Evolutionary conservation across 2,797 vertebrate species (phyloP), one percentile per base, ranked within the genome.

Genomic region (Streptopelia turtur): DNA sequence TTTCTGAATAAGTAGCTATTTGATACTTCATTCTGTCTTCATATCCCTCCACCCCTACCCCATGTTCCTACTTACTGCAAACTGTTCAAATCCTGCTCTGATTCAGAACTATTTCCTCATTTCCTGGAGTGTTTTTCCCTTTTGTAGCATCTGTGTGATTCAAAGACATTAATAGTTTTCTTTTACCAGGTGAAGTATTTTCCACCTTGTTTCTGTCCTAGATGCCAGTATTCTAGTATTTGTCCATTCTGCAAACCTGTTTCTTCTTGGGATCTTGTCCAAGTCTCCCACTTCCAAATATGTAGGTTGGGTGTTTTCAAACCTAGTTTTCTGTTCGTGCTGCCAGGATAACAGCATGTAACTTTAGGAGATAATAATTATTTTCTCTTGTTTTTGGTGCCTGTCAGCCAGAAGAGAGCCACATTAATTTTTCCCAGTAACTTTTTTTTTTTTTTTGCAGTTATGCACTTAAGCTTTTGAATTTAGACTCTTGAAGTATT

Each of bases 1-100:
- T 95, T 68, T 95, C 78, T 94, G 70, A 94, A 96, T 96, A 94
- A 96, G 74, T 96, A 83, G 74, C 56, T 91, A 74, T 90, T 87
- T 86, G 71, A 86, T 96, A 76, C 56, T 89, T 93, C 70, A 74
- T 96, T 90, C 21, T 93, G 93, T 97, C 63, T 88, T 88, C 80
- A 66, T 96, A 74, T 56, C 60, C 53, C 27, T 24, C 69, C 21
- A 25, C 16, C 37, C 24, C 50, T 4, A 41, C 70, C 56, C 80
- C 5, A 10, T 91, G 64, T 88, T 49, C 89, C 83, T 80, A 43
- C 79, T 93, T 95, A 87, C 49, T 90, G 45, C 77, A 84, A 86
- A 69, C 47, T 79, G 12, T 70, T 94, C 30, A 85, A 91, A 83
- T 83, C 55, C 50, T 69, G 35, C 12, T 92, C 39, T 75, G 39